Percentiles rank a stretch among this genome's conserved stretches.
phyloP scores from a whole-genome alignment of 1,140 invertebrate genomes.

The Anagrus nilaparvatae region DNA sequence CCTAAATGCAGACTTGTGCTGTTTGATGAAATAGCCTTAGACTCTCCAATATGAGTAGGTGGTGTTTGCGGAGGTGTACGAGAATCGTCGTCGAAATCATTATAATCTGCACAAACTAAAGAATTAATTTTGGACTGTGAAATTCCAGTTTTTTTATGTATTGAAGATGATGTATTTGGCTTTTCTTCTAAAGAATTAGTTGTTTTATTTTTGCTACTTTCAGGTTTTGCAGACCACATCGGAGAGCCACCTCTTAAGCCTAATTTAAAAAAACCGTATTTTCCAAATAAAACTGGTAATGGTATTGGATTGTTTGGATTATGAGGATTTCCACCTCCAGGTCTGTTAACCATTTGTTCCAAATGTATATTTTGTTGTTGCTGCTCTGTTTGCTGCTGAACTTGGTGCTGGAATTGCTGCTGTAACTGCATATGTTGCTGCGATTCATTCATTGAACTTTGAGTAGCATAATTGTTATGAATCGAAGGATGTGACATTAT shows the following conservation, averaged over 20 bases:
- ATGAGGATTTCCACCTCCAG: slow-evolving; percentile 43
- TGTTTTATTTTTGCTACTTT: slow-evolving; percentile 36
- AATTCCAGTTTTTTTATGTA: slow-evolving; percentile 40
- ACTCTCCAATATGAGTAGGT: slow-evolving; percentile 30
- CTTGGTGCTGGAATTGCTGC: slow-evolving; percentile 25
- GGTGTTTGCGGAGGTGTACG: slow-evolving; percentile 48
- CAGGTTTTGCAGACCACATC: slow-evolving; percentile 50
- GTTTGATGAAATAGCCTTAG: slow-evolving; percentile 24
- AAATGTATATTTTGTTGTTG: slow-evolving; percentile 16
- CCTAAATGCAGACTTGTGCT: slow-evolving; percentile 22
- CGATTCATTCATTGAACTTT: slow-evolving; percentile 28
- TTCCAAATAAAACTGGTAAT: slow-evolving; percentile 38
- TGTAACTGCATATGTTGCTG: slow-evolving; percentile 31
- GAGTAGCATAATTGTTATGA: slow-evolving; percentile 24
- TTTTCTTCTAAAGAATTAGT: slow-evolving; percentile 29
- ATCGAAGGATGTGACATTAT: slow-evolving; percentile 29
- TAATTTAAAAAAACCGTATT: slow-evolving; percentile 48
- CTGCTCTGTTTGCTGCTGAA: slow-evolving; percentile 29
- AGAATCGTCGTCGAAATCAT: slow-evolving; percentile 54
- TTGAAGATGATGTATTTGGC: slow-evolving; percentile 41
- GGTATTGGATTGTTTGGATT: slow-evolving; percentile 46
- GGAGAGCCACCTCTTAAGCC: slow-evolving; percentile 63
- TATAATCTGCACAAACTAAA: slow-evolving; percentile 51
- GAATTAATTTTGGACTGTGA: slow-evolving; percentile 45
- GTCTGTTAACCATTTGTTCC: slow-evolving; percentile 33